phyloP scores from a whole-genome alignment of 2,888 invertebrate species.

The Parnassius glacialis region DNA sequence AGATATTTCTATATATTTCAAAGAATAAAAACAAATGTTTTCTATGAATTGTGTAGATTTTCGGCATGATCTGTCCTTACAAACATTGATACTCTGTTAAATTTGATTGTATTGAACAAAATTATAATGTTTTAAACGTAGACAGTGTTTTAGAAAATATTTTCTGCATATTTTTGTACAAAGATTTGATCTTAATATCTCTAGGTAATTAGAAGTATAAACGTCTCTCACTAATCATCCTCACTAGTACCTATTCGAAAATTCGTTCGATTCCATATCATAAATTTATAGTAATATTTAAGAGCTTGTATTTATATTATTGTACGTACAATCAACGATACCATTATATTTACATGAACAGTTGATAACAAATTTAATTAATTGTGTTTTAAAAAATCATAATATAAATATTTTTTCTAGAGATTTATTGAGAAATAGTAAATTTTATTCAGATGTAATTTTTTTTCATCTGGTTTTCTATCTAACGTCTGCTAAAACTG shows the following conservation, averaged over 20 bases:
- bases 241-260: conserved; percentile 56
- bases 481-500: too few species aligned
- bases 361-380: conserved; percentile 42
- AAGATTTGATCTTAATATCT: conserved; percentile 49
- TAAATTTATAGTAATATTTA: conserved; percentile 56
- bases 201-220: conserved; percentile 42
- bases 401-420: conserved; percentile 60
- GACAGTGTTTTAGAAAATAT: conserved; percentile 53
- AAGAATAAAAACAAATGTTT: conserved; percentile 4
- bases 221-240: conserved; percentile 49
- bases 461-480: conserved; percentile 1
- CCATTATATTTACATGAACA: conserved; percentile 45
- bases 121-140: conserved; percentile 39
- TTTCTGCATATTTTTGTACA: conserved; percentile 70
- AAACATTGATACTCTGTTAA: conserved; percentile 35
- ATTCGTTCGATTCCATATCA: conserved; percentile 68
- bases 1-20: conserved; percentile 6
- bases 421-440: conserved; percentile 47
- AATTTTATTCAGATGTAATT: conserved; percentile 18
- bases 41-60: conserved; percentile 5
- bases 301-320: conserved; percentile 61
- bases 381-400: conserved; percentile 38
- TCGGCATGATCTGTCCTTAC: conserved; percentile 32
- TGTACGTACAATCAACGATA: conserved; percentile 43
- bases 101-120: conserved; percentile 37